These are phyloP conservation scores for Siniperca chuatsi DNA, from an alignment of 2,113 vertebrate genomes.

Conservation along the genomic window DNA sequence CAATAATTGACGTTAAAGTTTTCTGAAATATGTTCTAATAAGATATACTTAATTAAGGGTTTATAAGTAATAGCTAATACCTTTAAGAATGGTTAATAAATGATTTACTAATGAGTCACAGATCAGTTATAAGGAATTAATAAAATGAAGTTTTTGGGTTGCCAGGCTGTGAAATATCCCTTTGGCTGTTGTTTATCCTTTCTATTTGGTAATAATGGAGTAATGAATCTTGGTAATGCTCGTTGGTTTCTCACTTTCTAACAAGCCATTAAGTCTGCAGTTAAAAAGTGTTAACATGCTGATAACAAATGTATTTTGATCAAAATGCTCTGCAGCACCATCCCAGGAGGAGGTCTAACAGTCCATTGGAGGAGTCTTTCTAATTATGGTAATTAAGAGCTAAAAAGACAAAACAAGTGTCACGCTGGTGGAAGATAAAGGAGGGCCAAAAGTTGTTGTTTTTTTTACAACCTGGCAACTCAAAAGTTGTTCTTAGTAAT, in stretches of 20 bases:
- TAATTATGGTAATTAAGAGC: not conserved
- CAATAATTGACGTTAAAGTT: not conserved
- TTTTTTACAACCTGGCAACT: not conserved
- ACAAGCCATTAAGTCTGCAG: not conserved
- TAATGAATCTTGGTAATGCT: not conserved
- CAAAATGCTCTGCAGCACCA: not conserved
- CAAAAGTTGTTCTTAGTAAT: not conserved
- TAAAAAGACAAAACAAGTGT: not conserved
- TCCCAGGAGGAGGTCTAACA: not conserved
- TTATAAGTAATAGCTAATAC: not conserved
- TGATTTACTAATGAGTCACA: not conserved
- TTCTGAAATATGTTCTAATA: too few species aligned
- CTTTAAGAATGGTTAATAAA: not conserved
- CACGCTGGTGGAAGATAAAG: not conserved
- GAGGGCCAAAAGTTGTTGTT: not conserved
- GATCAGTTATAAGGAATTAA: not conserved
- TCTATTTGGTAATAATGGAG: not conserved
- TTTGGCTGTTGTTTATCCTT: not conserved
- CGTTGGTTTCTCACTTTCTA: not conserved
- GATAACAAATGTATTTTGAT: conserved; percentile 1
- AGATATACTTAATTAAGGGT: not conserved
- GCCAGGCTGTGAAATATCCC: not conserved
- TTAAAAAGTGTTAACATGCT: not conserved
- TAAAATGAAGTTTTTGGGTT: not conserved
- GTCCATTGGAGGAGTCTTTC: not conserved